Conservation (phyloP, 37 sponge, comb jelly and placozoan species). For the Chondrosia reniformis region DNA sequence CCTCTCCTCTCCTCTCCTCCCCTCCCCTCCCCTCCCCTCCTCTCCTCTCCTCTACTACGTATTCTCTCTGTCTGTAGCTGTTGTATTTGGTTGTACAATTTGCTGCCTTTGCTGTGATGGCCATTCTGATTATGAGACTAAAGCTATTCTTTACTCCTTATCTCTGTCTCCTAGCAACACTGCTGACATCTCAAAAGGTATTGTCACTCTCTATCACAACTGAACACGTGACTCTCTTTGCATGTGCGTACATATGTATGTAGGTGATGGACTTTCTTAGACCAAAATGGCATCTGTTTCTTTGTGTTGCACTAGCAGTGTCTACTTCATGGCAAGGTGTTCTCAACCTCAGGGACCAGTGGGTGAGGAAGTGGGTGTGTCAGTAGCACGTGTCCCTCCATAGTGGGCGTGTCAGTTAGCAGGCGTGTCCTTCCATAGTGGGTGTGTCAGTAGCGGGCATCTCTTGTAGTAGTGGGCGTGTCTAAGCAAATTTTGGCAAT, state of each 20-base stretch:
- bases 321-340: slow-evolving; percentile 39
- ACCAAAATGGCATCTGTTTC: background rate
- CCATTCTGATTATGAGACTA: slow-evolving; percentile 87
- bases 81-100: slow-evolving; percentile 77
- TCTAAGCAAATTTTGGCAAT: no score
- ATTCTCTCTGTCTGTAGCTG: no score
- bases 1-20: background rate
- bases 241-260: slow-evolving; percentile 10
- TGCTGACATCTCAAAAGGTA: slow-evolving; percentile 47
- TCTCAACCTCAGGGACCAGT: slow-evolving; percentile 32
- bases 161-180: slow-evolving; percentile 45
- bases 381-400: no score
- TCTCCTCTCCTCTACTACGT: background rate
- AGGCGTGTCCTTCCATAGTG: no score
- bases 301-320: slow-evolving; percentile 18
- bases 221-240: slow-evolving; percentile 2
- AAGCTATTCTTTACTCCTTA: slow-evolving; percentile 94
- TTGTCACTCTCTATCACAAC: no score
- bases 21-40: background rate
- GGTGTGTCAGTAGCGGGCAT: no score
- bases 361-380: no score
- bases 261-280: slow-evolving; percentile 17
- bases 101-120: slow-evolving; percentile 61
- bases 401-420: no score
- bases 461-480: no score